Conservation (phyloP, 1,140 invertebrate genomes). For the Cydia fagiglandana region DNA sequence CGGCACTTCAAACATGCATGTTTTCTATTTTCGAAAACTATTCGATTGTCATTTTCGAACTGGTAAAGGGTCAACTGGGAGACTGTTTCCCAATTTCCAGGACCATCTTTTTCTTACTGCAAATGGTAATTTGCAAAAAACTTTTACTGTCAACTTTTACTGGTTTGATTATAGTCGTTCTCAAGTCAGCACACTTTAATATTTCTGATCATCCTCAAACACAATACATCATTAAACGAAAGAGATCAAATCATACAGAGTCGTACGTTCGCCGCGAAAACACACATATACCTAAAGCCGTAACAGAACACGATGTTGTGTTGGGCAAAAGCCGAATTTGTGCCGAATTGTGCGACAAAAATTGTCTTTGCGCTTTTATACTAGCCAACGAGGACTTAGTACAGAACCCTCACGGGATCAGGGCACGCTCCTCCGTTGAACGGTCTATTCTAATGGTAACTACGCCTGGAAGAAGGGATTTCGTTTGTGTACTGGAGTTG, state of each 20-base stretch:
- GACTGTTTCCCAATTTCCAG: too few species aligned
- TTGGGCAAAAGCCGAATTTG: slow-evolving; percentile 13
- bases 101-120: too few species aligned
- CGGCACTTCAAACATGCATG: too few species aligned
- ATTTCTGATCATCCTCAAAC: too few species aligned
- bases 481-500: slow-evolving; percentile 7
- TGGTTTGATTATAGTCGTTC: too few species aligned
- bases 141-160: too few species aligned
- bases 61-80: too few species aligned
- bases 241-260: background rate
- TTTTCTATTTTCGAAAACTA: too few species aligned
- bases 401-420: background rate
- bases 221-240: too few species aligned
- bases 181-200: too few species aligned
- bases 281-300: slow-evolving; percentile 11
- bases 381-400: slow-evolving; percentile 3
- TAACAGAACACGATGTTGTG: background rate
- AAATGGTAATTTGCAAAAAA: too few species aligned
- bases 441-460: slow-evolving; percentile 12
- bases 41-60: too few species aligned
- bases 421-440: slow-evolving; percentile 7
- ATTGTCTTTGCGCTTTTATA: slow-evolving; percentile 6
- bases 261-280: background rate
- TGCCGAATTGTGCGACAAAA: slow-evolving; percentile 13
- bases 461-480: slow-evolving; percentile 24